Conservation (phyloP, 2,113 vertebrate genomes). For the Ploceus nigricollis region DNA sequence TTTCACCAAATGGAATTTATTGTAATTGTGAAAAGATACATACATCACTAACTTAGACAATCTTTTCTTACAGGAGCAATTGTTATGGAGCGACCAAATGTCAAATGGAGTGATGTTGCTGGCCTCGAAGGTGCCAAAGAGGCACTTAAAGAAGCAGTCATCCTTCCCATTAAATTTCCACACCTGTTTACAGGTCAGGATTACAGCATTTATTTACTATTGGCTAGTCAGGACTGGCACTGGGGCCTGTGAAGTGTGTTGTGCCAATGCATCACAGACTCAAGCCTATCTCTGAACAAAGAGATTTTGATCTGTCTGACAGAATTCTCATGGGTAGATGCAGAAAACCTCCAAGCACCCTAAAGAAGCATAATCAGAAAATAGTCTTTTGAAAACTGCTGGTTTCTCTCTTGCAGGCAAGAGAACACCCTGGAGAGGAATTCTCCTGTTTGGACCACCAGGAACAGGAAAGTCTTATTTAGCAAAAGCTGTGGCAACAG, state of each 20-base stretch:
- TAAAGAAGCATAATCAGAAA: background rate
- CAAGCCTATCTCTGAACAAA: background rate
- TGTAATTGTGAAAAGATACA: background rate
- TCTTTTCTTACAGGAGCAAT: slow-evolving; percentile 85
- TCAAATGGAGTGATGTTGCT: slow-evolving; percentile 95
- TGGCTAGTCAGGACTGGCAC: background rate
- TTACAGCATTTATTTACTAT: background rate
- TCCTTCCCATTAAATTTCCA: slow-evolving; percentile 97
- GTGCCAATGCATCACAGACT: background rate
- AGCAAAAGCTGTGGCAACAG: slow-evolving; percentile 96
- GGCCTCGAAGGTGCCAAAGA: slow-evolving; percentile 96
- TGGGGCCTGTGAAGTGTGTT: background rate
- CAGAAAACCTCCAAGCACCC: background rate
- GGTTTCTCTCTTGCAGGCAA: slow-evolving; percentile 79
- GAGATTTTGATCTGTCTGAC: background rate
- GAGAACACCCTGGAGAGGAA: slow-evolving; percentile 95
- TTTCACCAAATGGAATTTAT: background rate
- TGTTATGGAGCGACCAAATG: slow-evolving; percentile 94
- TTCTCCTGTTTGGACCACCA: slow-evolving; percentile 95
- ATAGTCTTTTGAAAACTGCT: background rate
- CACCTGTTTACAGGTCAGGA: slow-evolving; percentile 93
- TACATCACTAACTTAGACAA: background rate
- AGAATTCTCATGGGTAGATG: background rate
- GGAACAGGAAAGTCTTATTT: slow-evolving; percentile 97
- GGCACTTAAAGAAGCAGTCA: slow-evolving; percentile 96